Evolutionary conservation across 2,797 vertebrate species (phyloP), one percentile per base, ranked within the genome.

Genomic region (Lerista edwardsae): DNA sequence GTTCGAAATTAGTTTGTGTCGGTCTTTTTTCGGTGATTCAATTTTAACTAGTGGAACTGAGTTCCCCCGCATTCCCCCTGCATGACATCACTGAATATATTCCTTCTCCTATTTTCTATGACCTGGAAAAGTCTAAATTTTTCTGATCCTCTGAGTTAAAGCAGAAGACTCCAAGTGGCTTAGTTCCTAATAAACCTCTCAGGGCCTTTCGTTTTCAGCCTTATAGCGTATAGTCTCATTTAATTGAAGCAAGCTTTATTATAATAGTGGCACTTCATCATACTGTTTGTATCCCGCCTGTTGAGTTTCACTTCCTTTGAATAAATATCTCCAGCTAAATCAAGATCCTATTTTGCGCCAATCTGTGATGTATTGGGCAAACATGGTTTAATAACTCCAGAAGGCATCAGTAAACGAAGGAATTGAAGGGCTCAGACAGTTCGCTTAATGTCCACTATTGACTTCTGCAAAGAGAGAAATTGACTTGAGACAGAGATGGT

Each of bases 11-110:
- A 94, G 90, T 92, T 75, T 72, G 78, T 80, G 91, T 89, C 90
- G 89, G 93, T 83, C 90, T 91, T 92, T 90, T 91, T 92, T 90
- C 82, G 92, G 88, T 88, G 90, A 94, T 94, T 93, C 92, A 92
- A 94, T 92, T 93, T 91, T 29, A n/a, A n/a, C n/a, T n/a, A n/a
- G n/a, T n/a, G n/a, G n/a, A n/a, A n/a, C n/a, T n/a, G n/a, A n/a
- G n/a, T n/a, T n/a, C n/a, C n/a, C n/a, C n/a, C n/a, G n/a, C n/a
- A n/a, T n/a, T n/a, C n/a, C n/a, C n/a, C n/a, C n/a, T n/a, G n/a
- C n/a, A n/a, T n/a, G n/a, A n/a, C n/a, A n/a, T n/a, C n/a, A n/a
- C n/a, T n/a, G n/a, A n/a, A n/a, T n/a, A n/a, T n/a, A n/a, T n/a
- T n/a, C n/a, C n/a, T n/a, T n/a, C n/a, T n/a, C n/a, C n/a, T n/a